Conservation (phyloP, 2,113 vertebrate species). For the Megaptera novaeangliae region DNA sequence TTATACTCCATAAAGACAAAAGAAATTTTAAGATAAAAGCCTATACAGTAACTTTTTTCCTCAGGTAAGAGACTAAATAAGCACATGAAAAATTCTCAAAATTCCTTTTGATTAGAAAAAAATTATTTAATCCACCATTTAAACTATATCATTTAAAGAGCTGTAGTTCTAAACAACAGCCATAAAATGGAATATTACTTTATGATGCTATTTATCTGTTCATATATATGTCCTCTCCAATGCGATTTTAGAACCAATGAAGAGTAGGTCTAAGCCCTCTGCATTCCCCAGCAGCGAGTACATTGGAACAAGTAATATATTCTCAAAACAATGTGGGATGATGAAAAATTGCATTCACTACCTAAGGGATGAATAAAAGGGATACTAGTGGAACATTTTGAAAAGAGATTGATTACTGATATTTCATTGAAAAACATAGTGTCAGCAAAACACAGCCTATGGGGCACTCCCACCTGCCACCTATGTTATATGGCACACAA, state of each 20-base stretch:
- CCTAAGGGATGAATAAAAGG: not conserved
- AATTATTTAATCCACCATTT: not conserved
- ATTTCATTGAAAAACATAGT: not conserved
- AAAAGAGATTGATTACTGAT: not conserved
- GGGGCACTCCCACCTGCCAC: not conserved
- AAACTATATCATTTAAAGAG: not conserved
- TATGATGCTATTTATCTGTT: not conserved
- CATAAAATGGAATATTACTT: not conserved
- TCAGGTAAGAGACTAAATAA: not conserved
- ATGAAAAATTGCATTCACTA: not conserved
- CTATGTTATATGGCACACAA: not conserved
- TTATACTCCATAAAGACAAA: conserved; percentile 37
- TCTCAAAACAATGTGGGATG: not conserved
- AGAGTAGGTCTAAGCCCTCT: not conserved
- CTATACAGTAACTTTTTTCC: not conserved
- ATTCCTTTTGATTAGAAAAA: not conserved
- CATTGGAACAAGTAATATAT: not conserved
- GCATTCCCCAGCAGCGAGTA: not conserved
- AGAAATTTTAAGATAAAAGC: not conserved
- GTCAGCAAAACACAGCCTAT: not conserved
- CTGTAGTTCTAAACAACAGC: not conserved
- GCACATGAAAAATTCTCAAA: not conserved
- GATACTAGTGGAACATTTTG: not conserved
- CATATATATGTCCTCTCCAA: not conserved
- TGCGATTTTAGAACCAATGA: not conserved